Base-by-base conservation (phyloP, 2,888 invertebrate genomes). In the Myopa testacea region DNA sequence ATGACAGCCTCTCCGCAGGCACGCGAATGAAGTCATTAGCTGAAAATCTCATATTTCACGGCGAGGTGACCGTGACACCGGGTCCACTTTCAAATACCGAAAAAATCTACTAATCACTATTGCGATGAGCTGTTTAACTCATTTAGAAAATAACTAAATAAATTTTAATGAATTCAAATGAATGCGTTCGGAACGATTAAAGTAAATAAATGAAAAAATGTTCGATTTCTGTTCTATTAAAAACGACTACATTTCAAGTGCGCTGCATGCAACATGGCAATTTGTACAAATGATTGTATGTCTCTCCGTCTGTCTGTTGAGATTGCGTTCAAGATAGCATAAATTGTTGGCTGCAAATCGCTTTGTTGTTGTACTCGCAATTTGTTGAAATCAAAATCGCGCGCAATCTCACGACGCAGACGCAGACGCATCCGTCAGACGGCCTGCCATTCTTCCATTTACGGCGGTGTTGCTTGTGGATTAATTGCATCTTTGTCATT, bases 401-500 rank as follows among this genome's bases (percentile, higher is more conserved):
- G 50, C 34, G 67, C 78, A 67, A 26, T 26, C 26, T 1, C 1
- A 26, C 26, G 52, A 55, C 55, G 65, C 67, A 52, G 65, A 65
- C 60, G 65, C 67, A 52, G 65, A 65, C 60, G 76, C 38, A 58
- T 55, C 65, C 75, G 75, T 55, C 71, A 67, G 58, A 34, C n/a
- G 4, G 62, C 34, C 26, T 19, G 62, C 62, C 45, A 45, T 45
- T 45, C 10, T 80, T 78, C 81, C 81, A 80, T 82, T 82, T 82
- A 80, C 76, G 82, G 81, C 79, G 78, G 80, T 79, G 80, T 75
- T 79, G 81, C 81, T 82, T 79, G 82, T 81, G 80, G 80, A 82
- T 82, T 82, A 82, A 82, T 82, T 82, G 80, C 80, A 79, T 79
- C 77, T 74, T n/a, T n/a, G n/a, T n/a, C n/a, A n/a, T n/a, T 55